Base-by-base conservation (phyloP, 53 echinoderm and acorn worm genomes). In the Echinarachnius parma region DNA sequence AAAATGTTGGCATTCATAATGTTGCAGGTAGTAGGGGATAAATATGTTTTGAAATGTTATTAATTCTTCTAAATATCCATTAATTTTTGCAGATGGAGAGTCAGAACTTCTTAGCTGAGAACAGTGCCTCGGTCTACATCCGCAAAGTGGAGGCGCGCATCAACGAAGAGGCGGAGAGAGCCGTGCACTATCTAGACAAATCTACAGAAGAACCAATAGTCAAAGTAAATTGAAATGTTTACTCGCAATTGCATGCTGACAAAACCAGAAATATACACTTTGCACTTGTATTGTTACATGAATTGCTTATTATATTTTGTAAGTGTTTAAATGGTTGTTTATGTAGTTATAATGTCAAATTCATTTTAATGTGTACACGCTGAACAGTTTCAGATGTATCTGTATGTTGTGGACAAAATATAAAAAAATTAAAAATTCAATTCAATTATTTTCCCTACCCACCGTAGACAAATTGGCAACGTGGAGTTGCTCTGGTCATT, bases 121-220 rank as follows among this genome's bases (percentile, higher is more conserved):
- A 95, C 76, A 95, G 96, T 71, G 96, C 96, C 58, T 95, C 96
- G 0, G 96, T 95, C 34, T 95, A 95, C 82, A 95, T 95, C 45
- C 76, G 90, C 61, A 95, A 95, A 66, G 96, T 95, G 2, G 96
- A 95, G 44, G 96, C 96, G 13, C 91, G 96, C 53, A 95, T 95
- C 78, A 95, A 95, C 48, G 95, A 95, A 60, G 96, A 95, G 66
- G 91, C 96, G 18, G 96, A 95, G 77, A 95, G 96, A 66, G 96
- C 96, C 2, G 70, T 80, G 23, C 96, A 95, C 48, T 95, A 89
- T 56, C 82, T 95, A 33, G 96, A 95, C 62, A 95, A 95, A 48
- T 91, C 96, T 4, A 95, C 96, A 45, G 90, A 95, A 80, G 96
- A 87, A 28, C 96, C 90, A 22, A 95, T 95, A 62, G 96, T 95